These are phyloP conservation scores for Heliconius ismenius DNA, from an alignment of 2,888 invertebrate genomes.

Conservation along the genomic window DNA sequence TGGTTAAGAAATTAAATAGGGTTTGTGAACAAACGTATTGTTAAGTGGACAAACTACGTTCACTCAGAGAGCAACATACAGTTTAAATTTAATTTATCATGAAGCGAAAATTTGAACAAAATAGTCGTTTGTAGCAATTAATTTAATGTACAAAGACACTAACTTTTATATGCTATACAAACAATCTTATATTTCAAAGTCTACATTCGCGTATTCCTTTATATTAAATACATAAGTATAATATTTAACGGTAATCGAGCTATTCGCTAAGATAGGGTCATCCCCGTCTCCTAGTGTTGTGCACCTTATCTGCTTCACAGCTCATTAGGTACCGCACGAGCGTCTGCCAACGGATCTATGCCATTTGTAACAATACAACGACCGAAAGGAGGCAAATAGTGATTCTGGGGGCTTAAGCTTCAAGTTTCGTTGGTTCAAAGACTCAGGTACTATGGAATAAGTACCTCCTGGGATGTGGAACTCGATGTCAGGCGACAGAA, in stretches of 20 bases:
- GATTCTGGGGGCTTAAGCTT: conserved; percentile 69
- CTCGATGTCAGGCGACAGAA: conserved; percentile 61
- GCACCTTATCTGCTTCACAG: conserved; percentile 83
- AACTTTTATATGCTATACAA: background rate
- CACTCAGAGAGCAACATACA: conserved; percentile 1
- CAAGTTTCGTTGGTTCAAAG: conserved; percentile 64
- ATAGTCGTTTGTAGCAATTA: background rate
- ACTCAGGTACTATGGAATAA: conserved; percentile 58
- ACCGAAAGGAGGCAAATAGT: conserved; percentile 71
- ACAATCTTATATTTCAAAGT: background rate
- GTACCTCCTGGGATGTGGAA: conserved; percentile 58
- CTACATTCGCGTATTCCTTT: conserved; percentile 18
- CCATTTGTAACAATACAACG: conserved; percentile 79
- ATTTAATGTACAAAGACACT: background rate
- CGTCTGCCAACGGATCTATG: conserved; percentile 69
- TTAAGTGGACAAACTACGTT: background rate
- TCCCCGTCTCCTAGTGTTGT: conserved; percentile 67
- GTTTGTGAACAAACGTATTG: background rate
- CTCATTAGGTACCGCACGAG: conserved; percentile 77
- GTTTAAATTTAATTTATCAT: conserved; percentile 11
- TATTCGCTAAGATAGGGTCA: conserved; percentile 70
- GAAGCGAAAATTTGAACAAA: background rate
- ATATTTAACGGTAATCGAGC: conserved; percentile 59
- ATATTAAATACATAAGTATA: conserved; percentile 47
- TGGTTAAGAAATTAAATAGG: background rate